Conservation (phyloP, 2,797 vertebrate species). For the Ibycter americanus region DNA sequence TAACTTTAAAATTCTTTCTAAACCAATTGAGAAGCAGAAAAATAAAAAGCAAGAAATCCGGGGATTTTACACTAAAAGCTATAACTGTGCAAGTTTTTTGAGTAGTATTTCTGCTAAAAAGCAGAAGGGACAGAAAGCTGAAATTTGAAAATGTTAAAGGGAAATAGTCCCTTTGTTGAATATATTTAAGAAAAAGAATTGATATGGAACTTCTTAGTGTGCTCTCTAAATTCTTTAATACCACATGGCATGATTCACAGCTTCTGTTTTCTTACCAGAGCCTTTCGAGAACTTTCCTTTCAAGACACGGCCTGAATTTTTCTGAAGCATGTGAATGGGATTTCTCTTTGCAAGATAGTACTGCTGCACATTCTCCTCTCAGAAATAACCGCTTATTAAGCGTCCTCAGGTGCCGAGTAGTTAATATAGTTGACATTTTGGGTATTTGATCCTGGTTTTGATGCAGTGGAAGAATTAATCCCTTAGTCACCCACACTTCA, state of each 20-base stretch:
- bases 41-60: slow-evolving; percentile 51
- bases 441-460: neutral
- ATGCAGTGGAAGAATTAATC: slow-evolving; percentile 15
- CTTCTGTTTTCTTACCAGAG: slow-evolving; percentile 20
- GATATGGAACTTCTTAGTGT: slow-evolving; percentile 20
- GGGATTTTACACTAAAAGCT: slow-evolving; percentile 53
- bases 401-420: neutral
- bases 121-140: neutral
- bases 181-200: slow-evolving; percentile 24
- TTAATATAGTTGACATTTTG: neutral
- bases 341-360: slow-evolving; percentile 8
- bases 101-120: neutral
- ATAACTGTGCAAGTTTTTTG: neutral
- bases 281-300: neutral
- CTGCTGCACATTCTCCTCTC: neutral
- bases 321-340: neutral
- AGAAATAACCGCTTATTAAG: neutral
- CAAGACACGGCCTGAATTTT: neutral
- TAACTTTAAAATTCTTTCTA: slow-evolving; percentile 51
- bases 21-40: slow-evolving; percentile 49
- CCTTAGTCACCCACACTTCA: neutral
- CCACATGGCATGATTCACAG: neutral
- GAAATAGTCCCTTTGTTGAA: slow-evolving; percentile 41
- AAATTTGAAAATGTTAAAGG: slow-evolving; percentile 31
- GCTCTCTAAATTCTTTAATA: slow-evolving; percentile 44